Conservation (phyloP, 2,888 invertebrate genomes). For the Cerastis rubricosa region DNA sequence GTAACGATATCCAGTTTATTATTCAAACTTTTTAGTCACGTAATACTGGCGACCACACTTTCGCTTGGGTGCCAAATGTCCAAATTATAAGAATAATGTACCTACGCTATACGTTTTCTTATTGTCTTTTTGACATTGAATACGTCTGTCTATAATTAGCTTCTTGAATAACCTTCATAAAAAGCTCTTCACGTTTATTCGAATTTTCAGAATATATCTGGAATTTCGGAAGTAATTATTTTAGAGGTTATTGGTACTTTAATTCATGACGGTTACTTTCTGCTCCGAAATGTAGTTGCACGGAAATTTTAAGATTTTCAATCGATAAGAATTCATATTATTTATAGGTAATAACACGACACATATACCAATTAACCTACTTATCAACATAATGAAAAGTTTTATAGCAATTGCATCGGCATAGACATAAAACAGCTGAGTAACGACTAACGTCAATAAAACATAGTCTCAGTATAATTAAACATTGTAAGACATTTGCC, state of each 20-base stretch:
- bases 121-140: slow-evolving; percentile 77
- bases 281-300: not conserved
- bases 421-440: slow-evolving; percentile 5
- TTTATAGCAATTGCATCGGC: slow-evolving; percentile 17
- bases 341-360: not conserved
- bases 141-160: slow-evolving; percentile 53
- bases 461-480: slow-evolving; percentile 15
- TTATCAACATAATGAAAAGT: slow-evolving; percentile 19
- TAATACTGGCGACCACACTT: slow-evolving; percentile 78
- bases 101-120: slow-evolving; percentile 42
- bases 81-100: slow-evolving; percentile 73
- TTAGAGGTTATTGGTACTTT: slow-evolving; percentile 57
- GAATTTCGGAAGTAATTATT: slow-evolving; percentile 56
- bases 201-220: slow-evolving; percentile 43
- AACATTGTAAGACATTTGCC: slow-evolving; percentile 12
- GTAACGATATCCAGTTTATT: slow-evolving; percentile 71
- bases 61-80: slow-evolving; percentile 74
- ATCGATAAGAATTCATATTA: not conserved
- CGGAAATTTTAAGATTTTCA: slow-evolving; percentile 12
- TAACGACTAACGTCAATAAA: slow-evolving; percentile 10
- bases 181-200: slow-evolving; percentile 50
- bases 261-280: slow-evolving; percentile 40
- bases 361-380: slow-evolving; percentile 11
- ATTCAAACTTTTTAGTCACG: slow-evolving; percentile 78
- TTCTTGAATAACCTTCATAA: slow-evolving; percentile 44